Evolutionary conservation across 1,140 invertebrate genomes (phyloP).

Genomic region (Aphis craccivora): DNA sequence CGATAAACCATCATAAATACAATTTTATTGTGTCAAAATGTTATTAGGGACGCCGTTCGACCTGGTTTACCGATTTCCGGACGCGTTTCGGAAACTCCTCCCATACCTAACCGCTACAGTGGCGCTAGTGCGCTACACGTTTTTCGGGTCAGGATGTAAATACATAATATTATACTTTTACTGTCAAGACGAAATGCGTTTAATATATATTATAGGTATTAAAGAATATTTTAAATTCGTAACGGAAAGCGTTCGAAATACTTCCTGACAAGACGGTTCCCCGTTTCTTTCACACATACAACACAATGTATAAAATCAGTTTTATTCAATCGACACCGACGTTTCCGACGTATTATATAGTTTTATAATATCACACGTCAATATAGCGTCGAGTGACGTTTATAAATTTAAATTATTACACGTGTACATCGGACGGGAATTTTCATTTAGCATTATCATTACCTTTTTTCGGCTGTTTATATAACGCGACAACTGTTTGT

Average conservation of each 20-base stretch:
- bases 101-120: not conserved
- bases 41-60: not conserved
- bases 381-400: not conserved
- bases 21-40: not conserved
- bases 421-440: not conserved
- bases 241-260: not conserved
- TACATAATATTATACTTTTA: not conserved
- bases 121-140: not conserved
- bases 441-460: not conserved
- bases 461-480: not conserved
- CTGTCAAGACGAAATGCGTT: not conserved
- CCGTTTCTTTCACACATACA: not conserved
- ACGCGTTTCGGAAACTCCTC: not conserved
- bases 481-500: too few species aligned
- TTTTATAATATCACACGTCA: not conserved
- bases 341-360: not conserved
- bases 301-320: not conserved
- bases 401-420: not conserved
- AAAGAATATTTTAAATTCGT: not conserved
- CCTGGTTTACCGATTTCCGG: not conserved
- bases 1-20: not conserved
- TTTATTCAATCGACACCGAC: not conserved
- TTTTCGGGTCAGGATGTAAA: not conserved
- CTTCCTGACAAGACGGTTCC: not conserved
- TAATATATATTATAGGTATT: not conserved